phyloP scores from a whole-genome alignment of 2,113 vertebrate genomes.

The Prionailurus viverrinus region DNA sequence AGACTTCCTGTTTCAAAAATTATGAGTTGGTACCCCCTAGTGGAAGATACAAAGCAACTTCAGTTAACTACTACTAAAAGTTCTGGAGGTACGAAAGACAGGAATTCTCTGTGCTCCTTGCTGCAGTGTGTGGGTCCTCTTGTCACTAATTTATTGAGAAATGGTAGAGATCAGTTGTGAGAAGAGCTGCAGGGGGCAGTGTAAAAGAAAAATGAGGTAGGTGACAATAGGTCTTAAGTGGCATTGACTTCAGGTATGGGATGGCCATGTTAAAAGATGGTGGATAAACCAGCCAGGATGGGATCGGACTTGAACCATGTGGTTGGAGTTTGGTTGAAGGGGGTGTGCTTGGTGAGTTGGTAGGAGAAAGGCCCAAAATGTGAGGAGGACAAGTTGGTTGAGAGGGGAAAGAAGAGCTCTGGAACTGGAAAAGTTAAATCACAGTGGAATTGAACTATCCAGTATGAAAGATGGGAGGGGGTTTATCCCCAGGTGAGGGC shows the following conservation, averaged over 20 bases:
- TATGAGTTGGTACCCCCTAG: conserved; percentile 83
- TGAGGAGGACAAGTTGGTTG: neutral
- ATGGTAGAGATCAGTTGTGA: neutral
- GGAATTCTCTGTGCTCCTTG: neutral
- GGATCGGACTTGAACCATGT: neutral
- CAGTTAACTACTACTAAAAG: neutral
- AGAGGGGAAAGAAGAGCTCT: neutral
- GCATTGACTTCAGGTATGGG: neutral
- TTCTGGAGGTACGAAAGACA: neutral
- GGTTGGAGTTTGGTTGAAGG: neutral
- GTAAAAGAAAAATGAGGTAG: neutral
- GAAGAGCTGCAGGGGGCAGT: neutral
- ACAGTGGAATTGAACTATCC: neutral
- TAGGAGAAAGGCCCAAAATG: neutral
- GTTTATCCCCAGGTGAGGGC: too few species aligned
- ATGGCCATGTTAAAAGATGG: neutral
- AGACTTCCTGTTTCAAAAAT: conserved; percentile 67
- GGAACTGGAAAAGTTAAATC: neutral
- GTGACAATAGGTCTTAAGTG: neutral
- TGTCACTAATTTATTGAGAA: neutral
- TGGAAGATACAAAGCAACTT: conserved; percentile 61
- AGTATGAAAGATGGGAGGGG: neutral
- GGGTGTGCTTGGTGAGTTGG: neutral
- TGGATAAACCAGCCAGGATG: neutral
- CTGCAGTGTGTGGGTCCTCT: neutral